These are phyloP conservation scores for Actias luna DNA, from an alignment of 2,888 invertebrate species.

Conservation along the genomic window DNA sequence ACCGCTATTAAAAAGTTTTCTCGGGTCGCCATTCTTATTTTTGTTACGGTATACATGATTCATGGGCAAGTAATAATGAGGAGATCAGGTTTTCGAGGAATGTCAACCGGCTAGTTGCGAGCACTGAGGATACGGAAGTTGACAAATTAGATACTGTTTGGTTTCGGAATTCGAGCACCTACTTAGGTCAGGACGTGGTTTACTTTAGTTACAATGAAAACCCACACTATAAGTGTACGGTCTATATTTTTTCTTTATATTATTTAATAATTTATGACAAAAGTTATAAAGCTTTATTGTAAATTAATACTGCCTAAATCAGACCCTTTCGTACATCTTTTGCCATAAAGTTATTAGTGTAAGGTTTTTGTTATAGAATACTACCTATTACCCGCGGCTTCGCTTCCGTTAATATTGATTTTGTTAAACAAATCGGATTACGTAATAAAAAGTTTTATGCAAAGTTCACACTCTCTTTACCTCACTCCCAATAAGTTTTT, in stretches of 20 bases:
- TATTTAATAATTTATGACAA: neutral
- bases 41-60: constrained; percentile 6
- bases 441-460: no score
- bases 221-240: neutral
- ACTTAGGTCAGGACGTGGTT: neutral
- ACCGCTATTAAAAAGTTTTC: neutral
- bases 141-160: constrained; percentile 5
- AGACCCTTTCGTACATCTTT: no score
- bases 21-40: constrained; percentile 6
- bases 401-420: no score
- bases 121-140: constrained; percentile 7
- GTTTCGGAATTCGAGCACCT: neutral
- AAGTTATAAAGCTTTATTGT: no score
- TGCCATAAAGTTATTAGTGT: no score
- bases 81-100: constrained; percentile 2
- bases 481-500: no score
- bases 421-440: no score
- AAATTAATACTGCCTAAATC: no score
- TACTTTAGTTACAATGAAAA: neutral
- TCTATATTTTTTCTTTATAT: neutral
- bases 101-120: constrained; percentile 4
- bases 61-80: constrained; percentile 7
- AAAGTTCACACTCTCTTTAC: no score
- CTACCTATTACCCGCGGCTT: no score
- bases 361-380: no score